Conservation (phyloP, 2,113 vertebrate genomes). For the Gymnorhina tibicen region DNA sequence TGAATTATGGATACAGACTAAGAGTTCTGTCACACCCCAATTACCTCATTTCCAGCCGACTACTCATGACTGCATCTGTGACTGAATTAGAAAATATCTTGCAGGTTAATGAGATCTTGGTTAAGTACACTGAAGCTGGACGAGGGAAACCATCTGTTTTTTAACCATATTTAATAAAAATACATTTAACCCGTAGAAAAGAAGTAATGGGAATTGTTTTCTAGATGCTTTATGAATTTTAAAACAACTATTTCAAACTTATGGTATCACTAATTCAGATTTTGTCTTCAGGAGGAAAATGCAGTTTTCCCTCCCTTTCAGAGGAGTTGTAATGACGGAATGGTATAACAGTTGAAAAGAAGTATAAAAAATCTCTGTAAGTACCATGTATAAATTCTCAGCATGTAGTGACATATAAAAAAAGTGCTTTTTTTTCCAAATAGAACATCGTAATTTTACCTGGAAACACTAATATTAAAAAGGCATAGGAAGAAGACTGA, state of each 20-base stretch:
- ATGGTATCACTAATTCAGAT: background rate
- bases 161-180: background rate
- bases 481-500: background rate
- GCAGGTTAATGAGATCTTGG: background rate
- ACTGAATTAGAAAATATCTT: conserved; percentile 12
- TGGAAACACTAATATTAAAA: background rate
- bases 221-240: background rate
- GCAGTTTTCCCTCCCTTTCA: background rate
- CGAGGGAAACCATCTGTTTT: background rate
- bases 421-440: background rate
- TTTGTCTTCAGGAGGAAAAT: background rate
- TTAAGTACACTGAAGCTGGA: background rate
- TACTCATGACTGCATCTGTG: conserved; percentile 17
- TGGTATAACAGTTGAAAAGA: background rate
- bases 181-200: background rate
- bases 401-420: background rate
- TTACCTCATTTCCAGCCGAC: background rate
- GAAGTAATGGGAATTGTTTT: background rate
- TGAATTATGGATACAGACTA: background rate
- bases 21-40: background rate
- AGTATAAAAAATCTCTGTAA: background rate
- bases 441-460: background rate
- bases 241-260: background rate
- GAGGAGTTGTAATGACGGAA: background rate
- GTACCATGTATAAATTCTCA: background rate